Percentiles rank a stretch among this genome's conserved stretches.
These are phyloP conservation scores for Hetaerina americana DNA, from an alignment of 1,140 invertebrate genomes.

Conservation along the genomic window DNA sequence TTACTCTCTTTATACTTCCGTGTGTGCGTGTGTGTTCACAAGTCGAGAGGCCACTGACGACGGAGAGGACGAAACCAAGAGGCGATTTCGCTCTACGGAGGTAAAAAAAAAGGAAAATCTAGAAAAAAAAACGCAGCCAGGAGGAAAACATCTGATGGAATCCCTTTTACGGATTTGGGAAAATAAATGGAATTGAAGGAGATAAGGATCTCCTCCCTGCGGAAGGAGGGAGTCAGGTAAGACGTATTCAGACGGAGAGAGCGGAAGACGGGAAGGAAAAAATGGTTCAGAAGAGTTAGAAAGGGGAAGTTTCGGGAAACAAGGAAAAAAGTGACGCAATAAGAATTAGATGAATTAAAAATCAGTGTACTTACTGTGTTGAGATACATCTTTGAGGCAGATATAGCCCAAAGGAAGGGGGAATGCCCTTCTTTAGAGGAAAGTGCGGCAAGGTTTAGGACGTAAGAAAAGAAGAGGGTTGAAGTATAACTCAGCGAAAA, in stretches of 20 bases:
- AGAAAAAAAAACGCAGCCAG: background rate
- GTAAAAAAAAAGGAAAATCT: background rate
- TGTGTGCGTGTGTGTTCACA: background rate
- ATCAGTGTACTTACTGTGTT: too few relatives aligned
- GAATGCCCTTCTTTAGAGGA: too few relatives aligned
- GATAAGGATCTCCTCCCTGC: background rate
- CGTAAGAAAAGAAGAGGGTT: background rate
- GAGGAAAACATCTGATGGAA: background rate
- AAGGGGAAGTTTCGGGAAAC: background rate
- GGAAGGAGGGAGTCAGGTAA: background rate
- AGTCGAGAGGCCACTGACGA: background rate
- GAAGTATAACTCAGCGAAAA: background rate
- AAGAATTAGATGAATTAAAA: background rate
- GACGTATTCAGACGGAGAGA: too few relatives aligned
- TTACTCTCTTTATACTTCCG: too few relatives aligned
- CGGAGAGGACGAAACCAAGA: background rate
- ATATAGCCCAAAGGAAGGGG: too few relatives aligned
- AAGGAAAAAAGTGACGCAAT: background rate
- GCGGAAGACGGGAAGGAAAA: too few relatives aligned
- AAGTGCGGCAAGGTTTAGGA: background rate
- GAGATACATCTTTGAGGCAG: too few relatives aligned
- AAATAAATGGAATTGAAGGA: background rate
- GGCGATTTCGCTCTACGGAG: background rate
- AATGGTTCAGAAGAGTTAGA: background rate
- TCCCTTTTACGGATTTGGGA: background rate